Percentiles rank a stretch among this genome's conserved stretches.
Conservation (phyloP, 2,888 invertebrate species). For the Caenorhabditis drosophilae region DNA sequence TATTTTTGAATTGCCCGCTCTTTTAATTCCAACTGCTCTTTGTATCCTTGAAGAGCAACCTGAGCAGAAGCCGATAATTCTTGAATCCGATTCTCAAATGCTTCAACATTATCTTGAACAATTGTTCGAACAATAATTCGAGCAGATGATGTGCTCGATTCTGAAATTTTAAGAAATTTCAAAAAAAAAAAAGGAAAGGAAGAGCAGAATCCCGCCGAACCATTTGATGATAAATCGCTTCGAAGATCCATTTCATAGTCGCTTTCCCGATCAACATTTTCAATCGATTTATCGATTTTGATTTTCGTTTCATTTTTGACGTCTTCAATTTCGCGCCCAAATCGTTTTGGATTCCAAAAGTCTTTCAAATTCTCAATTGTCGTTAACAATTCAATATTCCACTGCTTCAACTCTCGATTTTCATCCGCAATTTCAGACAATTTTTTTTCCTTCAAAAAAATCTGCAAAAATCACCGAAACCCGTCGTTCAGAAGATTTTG, state of each 20-base stretch:
- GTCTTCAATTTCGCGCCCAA: not conserved
- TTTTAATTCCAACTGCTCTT: conserved; percentile 60
- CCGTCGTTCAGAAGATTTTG: not conserved
- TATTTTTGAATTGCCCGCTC: conserved; percentile 58
- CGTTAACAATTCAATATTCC: conserved; percentile 42
- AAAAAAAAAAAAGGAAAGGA: not conserved
- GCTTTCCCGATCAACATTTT: conserved; percentile 28
- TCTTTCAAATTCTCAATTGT: conserved; percentile 31
- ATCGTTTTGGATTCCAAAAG: no score
- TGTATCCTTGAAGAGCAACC: conserved; percentile 56
- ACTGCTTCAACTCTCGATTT: conserved; percentile 41
- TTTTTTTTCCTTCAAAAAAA: conserved; percentile 29
- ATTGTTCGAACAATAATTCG: conserved; percentile 41
- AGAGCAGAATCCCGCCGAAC: not conserved
- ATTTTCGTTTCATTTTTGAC: conserved; percentile 6
- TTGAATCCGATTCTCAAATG: conserved; percentile 51
- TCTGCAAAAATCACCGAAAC: not conserved
- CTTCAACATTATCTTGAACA: conserved; percentile 57
- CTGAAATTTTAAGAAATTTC: not conserved
- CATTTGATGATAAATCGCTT: conserved; percentile 2
- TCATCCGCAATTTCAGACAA: conserved; percentile 38
- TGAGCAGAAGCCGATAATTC: conserved; percentile 54
- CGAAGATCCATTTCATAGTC: conserved; percentile 44
- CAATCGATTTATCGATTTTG: not conserved
- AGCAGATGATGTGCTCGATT: conserved; percentile 3